Evolutionary conservation across 2,113 vertebrate genomes (phyloP).

Genomic region (Xenopus laevis): DNA sequence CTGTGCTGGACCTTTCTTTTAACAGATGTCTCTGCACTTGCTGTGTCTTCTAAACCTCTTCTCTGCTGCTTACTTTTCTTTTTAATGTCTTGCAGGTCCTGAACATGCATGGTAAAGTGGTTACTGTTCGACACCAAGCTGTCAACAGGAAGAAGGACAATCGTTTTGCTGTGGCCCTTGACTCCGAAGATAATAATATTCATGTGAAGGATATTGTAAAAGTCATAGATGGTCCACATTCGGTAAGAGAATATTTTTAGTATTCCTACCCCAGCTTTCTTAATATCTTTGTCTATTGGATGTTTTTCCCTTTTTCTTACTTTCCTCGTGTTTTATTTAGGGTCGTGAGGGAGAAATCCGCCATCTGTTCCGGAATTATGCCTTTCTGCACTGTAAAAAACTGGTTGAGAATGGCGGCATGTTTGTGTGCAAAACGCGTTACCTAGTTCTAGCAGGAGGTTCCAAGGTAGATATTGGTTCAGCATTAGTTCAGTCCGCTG

Average conservation of each 20-base stretch:
- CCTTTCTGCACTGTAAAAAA: conserved; percentile 95
- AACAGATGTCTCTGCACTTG: no score
- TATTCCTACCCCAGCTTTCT: no score
- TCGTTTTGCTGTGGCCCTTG: conserved; percentile 86
- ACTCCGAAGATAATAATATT: conserved; percentile 95
- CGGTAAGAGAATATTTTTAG: conserved; percentile 60
- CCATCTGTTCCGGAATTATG: conserved; percentile 83
- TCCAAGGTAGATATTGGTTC: conserved; percentile 73
- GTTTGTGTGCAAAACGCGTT: conserved; percentile 90
- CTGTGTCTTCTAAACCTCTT: no score
- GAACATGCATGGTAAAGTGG: conserved; percentile 91
- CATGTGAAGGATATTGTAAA: conserved; percentile 94
- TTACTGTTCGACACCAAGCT: conserved; percentile 87
- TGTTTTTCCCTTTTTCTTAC: not conserved
- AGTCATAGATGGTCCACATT: conserved; percentile 92
- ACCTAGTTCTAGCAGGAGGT: conserved; percentile 84
- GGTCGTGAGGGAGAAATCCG: conserved; percentile 90
- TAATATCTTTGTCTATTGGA: no score
- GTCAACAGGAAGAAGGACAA: conserved; percentile 92
- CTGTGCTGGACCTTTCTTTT: no score
- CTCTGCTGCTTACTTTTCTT: no score
- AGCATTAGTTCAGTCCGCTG: not conserved
- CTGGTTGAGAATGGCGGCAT: conserved; percentile 93
- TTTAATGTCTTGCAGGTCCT: conserved; percentile 67
- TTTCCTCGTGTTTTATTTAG: conserved; percentile 51